Evolutionary conservation across 1,140 invertebrate genomes (phyloP), one percentile per base, ranked within the genome.

Genomic region (Lutraria rhynchaena): DNA sequence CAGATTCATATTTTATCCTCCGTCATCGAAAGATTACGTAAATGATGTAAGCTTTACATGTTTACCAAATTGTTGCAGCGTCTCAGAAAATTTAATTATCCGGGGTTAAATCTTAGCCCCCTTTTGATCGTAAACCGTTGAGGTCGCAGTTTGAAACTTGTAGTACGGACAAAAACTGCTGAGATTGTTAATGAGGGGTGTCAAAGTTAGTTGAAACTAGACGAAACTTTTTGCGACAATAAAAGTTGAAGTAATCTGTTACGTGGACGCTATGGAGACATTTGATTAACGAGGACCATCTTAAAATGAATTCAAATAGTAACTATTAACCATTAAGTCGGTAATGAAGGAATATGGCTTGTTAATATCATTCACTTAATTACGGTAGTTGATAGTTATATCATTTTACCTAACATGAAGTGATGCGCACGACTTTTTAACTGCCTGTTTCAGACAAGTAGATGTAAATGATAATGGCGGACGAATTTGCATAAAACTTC

Each of bases 181-280:
- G 24, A 2, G 19, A 49, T 67, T 4, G 63, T 67, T 67, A 46
- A 67, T 67, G 63, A 67, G 63, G 44, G 63, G 63, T 67, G 63
- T 67, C 63, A 49, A 31, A 11, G 9, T 15, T 46, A 57, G 44
- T 67, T 27, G 0, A 31, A 27, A 67, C 51, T 7, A 5, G 37
- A 41, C 51, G 17, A 19, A 46, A 49, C 13, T 46, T 51, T 67
- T 67, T 49, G 7, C 19, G 24, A 1, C 17, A 22, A 15, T 13
- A 67, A 67, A 67, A 67, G 27, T 37, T 46, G 13, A 22, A 55
- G 13, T 51, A 31, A 67, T 67, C 27, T 22, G 63, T 67, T 31
- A 31, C n/a, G 37, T 41, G 37, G 37, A 41, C 37, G 37, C 37
- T 41, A 41, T 41, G 37, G 37, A 41, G 37, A 41, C 37, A 41